Conservation (phyloP, 92 coral and sea anemone species). For the Parazoanthus swiftii region DNA sequence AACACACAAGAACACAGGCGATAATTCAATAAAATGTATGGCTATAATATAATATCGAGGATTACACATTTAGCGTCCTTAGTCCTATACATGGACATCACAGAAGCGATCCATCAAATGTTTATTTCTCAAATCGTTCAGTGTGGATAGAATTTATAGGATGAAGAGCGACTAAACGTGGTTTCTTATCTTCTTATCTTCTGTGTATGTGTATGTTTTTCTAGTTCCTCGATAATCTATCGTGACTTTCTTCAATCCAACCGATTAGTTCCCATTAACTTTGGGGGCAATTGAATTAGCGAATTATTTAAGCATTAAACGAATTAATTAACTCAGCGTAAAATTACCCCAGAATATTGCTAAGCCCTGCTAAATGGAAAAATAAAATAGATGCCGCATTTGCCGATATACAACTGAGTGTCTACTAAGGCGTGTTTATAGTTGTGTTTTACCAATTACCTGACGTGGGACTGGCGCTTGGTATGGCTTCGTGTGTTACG, state of each 20-base stretch:
- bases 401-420: neutral
- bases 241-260: neutral
- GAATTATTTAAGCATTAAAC: neutral
- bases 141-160: neutral
- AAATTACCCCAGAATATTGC: neutral
- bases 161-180: neutral
- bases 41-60: too few species aligned
- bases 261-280: neutral
- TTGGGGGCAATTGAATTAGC: neutral
- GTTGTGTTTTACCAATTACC: neutral
- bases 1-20: too few species aligned
- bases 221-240: neutral
- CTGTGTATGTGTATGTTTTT: neutral
- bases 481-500: neutral
- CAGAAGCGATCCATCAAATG: neutral
- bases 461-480: constrained; percentile 8
- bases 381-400: too few species aligned
- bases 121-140: neutral
- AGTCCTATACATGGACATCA: too few species aligned
- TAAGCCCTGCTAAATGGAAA: neutral
- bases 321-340: neutral
- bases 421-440: neutral
- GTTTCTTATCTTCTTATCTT: neutral
- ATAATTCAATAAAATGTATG: too few species aligned
- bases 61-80: too few species aligned